Conservation (phyloP, 1,140 invertebrate species). For the Ceratina japonica region DNA sequence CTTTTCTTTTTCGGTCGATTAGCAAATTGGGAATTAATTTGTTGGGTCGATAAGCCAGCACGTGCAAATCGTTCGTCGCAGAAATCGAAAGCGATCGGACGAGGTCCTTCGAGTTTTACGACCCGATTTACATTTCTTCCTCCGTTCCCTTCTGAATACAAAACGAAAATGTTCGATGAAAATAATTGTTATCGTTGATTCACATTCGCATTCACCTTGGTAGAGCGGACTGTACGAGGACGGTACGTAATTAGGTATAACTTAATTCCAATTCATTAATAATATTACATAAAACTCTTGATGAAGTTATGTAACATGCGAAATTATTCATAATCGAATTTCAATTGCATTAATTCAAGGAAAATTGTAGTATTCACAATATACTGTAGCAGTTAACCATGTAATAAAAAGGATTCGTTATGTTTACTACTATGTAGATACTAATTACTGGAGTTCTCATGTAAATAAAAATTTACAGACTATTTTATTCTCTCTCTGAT, state of each 20-base stretch:
- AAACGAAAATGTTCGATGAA: background rate
- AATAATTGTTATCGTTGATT: background rate
- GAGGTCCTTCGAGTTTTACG: background rate
- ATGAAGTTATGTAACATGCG: background rate
- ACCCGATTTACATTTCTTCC: background rate
- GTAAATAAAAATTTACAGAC: background rate
- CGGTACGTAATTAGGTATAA: background rate
- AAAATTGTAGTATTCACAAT: too few relatives aligned
- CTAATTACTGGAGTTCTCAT: background rate
- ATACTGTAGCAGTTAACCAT: too few relatives aligned
- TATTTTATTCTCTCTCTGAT: background rate
- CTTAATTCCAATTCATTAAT: background rate
- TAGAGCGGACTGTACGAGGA: background rate
- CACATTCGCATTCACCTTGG: too few relatives aligned
- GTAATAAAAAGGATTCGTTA: constrained; percentile 4
- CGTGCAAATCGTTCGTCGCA: constrained; percentile 4
- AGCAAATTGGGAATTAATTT: constrained; percentile 41
- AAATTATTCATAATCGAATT: background rate
- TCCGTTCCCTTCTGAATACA: background rate
- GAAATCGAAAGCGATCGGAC: constrained; percentile 6
- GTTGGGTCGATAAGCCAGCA: constrained; percentile 12
- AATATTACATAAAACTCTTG: background rate
- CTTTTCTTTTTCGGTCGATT: constrained; percentile 7
- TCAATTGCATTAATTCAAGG: background rate
- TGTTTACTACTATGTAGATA: background rate